These are phyloP conservation scores for Euclidia mi DNA, from an alignment of 2,888 invertebrate genomes.

Conservation along the genomic window DNA sequence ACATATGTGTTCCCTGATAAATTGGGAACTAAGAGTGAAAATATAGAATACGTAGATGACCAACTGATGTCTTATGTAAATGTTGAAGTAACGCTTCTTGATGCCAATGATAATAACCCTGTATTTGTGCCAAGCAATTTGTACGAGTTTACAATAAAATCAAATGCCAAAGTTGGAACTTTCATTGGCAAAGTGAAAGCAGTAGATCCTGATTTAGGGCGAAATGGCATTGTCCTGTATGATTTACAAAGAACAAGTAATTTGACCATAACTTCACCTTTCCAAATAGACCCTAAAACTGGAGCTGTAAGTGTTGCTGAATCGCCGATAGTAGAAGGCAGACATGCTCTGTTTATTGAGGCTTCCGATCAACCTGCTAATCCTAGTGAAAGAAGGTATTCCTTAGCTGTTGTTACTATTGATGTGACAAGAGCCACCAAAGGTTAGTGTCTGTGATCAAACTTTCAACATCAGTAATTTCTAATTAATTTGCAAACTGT, in stretches of 20 bases:
- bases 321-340: slow-evolving; percentile 92
- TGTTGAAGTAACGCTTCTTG: slow-evolving; percentile 95
- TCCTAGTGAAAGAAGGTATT: slow-evolving; percentile 95
- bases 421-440: slow-evolving; percentile 91
- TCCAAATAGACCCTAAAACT: slow-evolving; percentile 92
- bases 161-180: slow-evolving; percentile 92
- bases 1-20: slow-evolving; percentile 86
- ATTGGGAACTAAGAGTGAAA: slow-evolving; percentile 77
- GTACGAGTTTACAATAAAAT: slow-evolving; percentile 94
- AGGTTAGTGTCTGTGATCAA: slow-evolving; percentile 65
- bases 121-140: slow-evolving; percentile 95
- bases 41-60: slow-evolving; percentile 82
- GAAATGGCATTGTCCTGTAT: slow-evolving; percentile 93
- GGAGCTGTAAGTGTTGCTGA: slow-evolving; percentile 92
- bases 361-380: slow-evolving; percentile 95
- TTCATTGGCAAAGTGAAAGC: slow-evolving; percentile 95
- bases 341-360: slow-evolving; percentile 95
- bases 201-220: slow-evolving; percentile 94
- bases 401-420: slow-evolving; percentile 95
- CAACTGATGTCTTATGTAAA: slow-evolving; percentile 90
- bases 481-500: too few relatives aligned
- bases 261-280: slow-evolving; percentile 91
- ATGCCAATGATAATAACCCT: slow-evolving; percentile 98
- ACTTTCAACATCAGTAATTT: neutral
- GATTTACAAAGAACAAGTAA: slow-evolving; percentile 93